A percentile compares a stretch with the other conserved stretches of the same genome.
These are phyloP conservation scores for Lynx canadensis DNA, from an alignment of 2,113 vertebrate species.

Conservation along the genomic window DNA sequence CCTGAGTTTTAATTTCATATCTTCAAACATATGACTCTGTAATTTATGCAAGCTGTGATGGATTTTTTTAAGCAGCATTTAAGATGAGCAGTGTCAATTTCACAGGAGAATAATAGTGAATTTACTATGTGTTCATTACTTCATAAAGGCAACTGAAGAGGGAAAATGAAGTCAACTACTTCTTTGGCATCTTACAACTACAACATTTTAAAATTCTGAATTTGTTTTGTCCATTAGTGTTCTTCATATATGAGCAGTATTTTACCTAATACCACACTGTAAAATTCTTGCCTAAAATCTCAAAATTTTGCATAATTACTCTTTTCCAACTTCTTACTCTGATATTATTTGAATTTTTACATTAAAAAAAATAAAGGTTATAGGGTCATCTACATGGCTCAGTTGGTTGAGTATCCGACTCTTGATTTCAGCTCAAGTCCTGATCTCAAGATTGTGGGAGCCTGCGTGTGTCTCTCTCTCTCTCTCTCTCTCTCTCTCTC, in stretches of 20 bases:
- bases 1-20: constrained; percentile 72
- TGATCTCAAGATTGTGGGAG: no score
- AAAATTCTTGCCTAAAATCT: neutral
- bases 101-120: constrained; percentile 57
- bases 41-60: constrained; percentile 70
- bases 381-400: no score
- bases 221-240: neutral
- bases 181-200: neutral
- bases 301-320: neutral
- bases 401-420: no score
- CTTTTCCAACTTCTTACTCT: neutral
- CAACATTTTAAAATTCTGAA: neutral
- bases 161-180: constrained; percentile 36
- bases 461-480: no score
- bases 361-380: neutral
- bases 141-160: constrained; percentile 46
- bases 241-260: neutral
- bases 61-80: constrained; percentile 59
- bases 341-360: neutral
- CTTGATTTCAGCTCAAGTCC: no score
- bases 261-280: neutral
- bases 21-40: constrained; percentile 58
- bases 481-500: no score
- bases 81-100: constrained; percentile 63
- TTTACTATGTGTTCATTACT: constrained; percentile 53